Percentiles rank a stretch among this genome's conserved stretches.
These are phyloP conservation scores for Drosophila sp. DNA, from an alignment of 1,140 invertebrate genomes.

Conservation along the genomic window DNA sequence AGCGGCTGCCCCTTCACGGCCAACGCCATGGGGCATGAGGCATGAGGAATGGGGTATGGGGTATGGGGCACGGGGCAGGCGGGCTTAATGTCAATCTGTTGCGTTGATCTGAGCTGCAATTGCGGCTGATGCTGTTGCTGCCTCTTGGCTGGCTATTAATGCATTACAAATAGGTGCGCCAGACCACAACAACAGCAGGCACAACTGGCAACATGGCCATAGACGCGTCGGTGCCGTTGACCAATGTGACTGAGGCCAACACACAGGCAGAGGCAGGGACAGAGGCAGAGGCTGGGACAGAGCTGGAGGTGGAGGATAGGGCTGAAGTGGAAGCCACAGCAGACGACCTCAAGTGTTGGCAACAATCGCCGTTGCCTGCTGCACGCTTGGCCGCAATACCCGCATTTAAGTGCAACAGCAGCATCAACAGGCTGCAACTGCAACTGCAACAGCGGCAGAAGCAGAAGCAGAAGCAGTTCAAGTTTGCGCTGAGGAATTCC, in stretches of 20 bases:
- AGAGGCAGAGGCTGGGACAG: background rate
- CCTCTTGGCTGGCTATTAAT: constrained; percentile 66
- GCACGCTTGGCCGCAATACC: constrained; percentile 65
- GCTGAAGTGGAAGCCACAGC: constrained; percentile 36
- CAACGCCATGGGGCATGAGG: constrained; percentile 5
- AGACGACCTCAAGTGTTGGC: constrained; percentile 78
- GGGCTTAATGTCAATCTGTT: constrained; percentile 78
- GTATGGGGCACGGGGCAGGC: constrained; percentile 29
- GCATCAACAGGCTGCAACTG: constrained; percentile 36
- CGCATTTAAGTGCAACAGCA: constrained; percentile 47
- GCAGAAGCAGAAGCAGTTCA: constrained; percentile 73
- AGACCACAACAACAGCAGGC: constrained; percentile 59
- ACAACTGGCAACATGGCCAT: constrained; percentile 62
- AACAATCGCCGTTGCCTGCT: constrained; percentile 68
- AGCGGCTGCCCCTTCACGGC: constrained; percentile 32
- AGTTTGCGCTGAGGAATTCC: constrained; percentile 79
- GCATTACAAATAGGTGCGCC: constrained; percentile 80
- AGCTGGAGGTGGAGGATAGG: constrained; percentile 22
- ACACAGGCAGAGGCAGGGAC: background rate
- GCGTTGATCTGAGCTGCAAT: constrained; percentile 42
- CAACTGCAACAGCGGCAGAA: constrained; percentile 44
- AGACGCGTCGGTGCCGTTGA: constrained; percentile 78
- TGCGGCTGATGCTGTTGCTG: constrained; percentile 25
- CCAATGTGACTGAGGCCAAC: constrained; percentile 57
- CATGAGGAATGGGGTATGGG: constrained; percentile 4